These are phyloP conservation scores for Lampropteryx suffumata DNA, from an alignment of 2,888 invertebrate species.

Conservation along the genomic window DNA sequence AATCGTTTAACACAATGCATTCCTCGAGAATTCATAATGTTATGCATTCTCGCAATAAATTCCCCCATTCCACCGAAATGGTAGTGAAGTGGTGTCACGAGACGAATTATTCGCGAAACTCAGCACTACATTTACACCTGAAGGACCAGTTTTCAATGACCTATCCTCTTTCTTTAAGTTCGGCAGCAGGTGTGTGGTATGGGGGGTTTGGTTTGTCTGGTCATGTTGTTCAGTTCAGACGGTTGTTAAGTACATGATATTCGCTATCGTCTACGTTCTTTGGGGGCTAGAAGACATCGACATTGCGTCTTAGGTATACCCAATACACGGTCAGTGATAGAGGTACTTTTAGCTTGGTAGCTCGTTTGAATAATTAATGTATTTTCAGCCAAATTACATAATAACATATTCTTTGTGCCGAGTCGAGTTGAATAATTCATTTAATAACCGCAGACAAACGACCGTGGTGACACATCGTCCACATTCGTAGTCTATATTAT, in stretches of 20 bases:
- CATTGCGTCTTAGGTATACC: constrained; percentile 36
- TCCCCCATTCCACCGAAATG: constrained; percentile 46
- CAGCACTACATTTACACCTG: constrained; percentile 62
- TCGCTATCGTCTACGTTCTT: constrained; percentile 42
- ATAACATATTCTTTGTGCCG: constrained; percentile 21
- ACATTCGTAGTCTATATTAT: constrained; percentile 14
- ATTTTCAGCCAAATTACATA: constrained; percentile 20
- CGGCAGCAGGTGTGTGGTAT: constrained; percentile 15
- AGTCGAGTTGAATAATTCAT: constrained; percentile 37
- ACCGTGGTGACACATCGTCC: constrained; percentile 41
- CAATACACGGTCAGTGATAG: constrained; percentile 13
- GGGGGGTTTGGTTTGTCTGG: constrained; percentile 38
- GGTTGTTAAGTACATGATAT: constrained; percentile 53
- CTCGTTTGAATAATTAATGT: not conserved
- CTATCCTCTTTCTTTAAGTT: constrained; percentile 21
- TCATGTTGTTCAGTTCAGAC: constrained; percentile 34
- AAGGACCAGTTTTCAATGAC: constrained; percentile 36
- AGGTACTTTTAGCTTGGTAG: not conserved
- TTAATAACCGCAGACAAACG: constrained; percentile 52
- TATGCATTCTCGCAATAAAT: constrained; percentile 37
- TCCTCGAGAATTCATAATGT: constrained; percentile 52
- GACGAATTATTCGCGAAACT: constrained; percentile 65
- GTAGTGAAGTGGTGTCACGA: constrained; percentile 50
- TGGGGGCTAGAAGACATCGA: constrained; percentile 50
- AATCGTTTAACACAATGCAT: constrained; percentile 23